Conservation (phyloP, 2,797 vertebrate species). For the Myoxocephalus aenaeus region DNA sequence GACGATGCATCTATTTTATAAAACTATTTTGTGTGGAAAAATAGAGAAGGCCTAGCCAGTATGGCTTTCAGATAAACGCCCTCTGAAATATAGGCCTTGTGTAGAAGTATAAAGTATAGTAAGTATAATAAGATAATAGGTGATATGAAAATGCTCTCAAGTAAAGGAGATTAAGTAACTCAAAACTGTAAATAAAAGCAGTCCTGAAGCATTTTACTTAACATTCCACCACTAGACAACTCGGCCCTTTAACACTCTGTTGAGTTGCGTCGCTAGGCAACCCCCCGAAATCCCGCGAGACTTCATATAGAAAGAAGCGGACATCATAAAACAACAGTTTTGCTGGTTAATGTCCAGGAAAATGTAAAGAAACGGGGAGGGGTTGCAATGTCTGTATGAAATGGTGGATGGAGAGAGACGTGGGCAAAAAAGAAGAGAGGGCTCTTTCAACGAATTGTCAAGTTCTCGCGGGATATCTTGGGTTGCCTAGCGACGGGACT, state of each 20-base stretch:
- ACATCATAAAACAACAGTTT: not conserved
- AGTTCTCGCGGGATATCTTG: constrained; percentile 29
- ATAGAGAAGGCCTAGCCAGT: not conserved
- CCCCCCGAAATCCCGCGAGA: constrained; percentile 24
- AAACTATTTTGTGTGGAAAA: not conserved
- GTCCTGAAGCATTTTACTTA: not conserved
- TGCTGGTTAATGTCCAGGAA: rapidly evolving
- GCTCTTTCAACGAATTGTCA: not conserved
- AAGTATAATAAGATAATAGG: no score
- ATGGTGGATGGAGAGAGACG: not conserved
- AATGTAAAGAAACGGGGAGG: not conserved
- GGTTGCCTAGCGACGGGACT: constrained; percentile 65
- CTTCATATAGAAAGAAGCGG: not conserved
- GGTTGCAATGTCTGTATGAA: not conserved
- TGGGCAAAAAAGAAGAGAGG: rapidly evolving
- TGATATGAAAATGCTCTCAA: not conserved
- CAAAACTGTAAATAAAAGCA: not conserved
- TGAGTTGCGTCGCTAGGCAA: constrained; percentile 12
- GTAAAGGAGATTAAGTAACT: not conserved
- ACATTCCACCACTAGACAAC: not conserved
- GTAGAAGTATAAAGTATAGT: no score
- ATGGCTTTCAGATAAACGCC: not conserved
- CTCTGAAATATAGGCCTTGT: not conserved
- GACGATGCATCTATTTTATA: not conserved
- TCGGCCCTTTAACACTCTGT: not conserved